Conservation (phyloP, 2,888 invertebrate genomes). For the Tipula helvola region DNA sequence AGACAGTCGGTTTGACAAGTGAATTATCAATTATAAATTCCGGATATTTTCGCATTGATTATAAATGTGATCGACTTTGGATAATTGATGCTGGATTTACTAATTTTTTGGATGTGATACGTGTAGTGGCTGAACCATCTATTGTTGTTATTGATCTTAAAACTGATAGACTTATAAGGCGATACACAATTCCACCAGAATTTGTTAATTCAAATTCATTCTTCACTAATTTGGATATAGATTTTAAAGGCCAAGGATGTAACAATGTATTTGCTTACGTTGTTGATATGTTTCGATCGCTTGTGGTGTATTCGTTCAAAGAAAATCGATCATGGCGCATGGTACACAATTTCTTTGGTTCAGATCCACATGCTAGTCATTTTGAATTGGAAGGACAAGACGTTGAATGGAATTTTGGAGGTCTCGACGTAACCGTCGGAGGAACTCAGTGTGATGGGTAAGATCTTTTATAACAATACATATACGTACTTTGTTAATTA, state of each 20-base stretch:
- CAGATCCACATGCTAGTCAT: not conserved
- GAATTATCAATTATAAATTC: slow-evolving; percentile 56
- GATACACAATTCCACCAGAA: slow-evolving; percentile 51
- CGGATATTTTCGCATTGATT: slow-evolving; percentile 57
- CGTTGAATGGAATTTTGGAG: not conserved
- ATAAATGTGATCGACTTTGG: slow-evolving; percentile 66
- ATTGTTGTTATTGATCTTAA: slow-evolving; percentile 62
- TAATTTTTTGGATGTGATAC: slow-evolving; percentile 53
- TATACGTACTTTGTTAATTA: not conserved
- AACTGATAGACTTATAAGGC: slow-evolving; percentile 55
- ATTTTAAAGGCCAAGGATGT: not conserved
- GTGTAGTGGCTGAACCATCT: slow-evolving; percentile 50
- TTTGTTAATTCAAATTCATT: not conserved
- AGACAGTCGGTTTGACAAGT: slow-evolving; percentile 32
- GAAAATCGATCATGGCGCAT: not conserved
- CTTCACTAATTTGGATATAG: not conserved
- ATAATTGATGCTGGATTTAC: slow-evolving; percentile 67
- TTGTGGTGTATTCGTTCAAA: not conserved
- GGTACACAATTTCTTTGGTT: not conserved
- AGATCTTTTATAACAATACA: no score
- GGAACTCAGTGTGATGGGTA: not conserved
- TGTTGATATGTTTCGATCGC: not conserved
- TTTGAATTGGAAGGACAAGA: not conserved
- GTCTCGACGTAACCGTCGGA: not conserved
- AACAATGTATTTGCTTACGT: not conserved